Percentiles rank a stretch among this genome's conserved stretches.
phyloP scores from a whole-genome alignment of 2,888 invertebrate species.

The Dynastes hyllus region DNA sequence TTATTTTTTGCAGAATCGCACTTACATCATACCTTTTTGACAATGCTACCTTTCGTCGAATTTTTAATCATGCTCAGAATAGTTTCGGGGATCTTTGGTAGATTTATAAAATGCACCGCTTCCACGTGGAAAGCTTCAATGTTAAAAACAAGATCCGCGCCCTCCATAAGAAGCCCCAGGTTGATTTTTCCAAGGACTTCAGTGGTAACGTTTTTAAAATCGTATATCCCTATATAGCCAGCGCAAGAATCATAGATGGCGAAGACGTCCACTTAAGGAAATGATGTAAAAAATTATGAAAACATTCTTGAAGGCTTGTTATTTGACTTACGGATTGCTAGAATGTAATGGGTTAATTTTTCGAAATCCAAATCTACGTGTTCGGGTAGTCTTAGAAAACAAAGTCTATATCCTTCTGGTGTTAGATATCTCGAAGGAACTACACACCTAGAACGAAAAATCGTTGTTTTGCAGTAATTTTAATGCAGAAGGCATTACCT shows the following conservation, averaged over 20 bases:
- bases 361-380: neutral
- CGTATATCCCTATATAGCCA: slow-evolving; percentile 75
- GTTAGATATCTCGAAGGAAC: neutral
- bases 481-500: neutral
- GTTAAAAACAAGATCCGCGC: neutral
- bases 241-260: slow-evolving; percentile 55
- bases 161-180: neutral
- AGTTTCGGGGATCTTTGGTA: neutral
- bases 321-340: neutral
- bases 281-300: too few species aligned
- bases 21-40: neutral
- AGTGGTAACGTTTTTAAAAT: slow-evolving; percentile 3
- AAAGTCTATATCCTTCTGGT: neutral
- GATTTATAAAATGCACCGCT: neutral
- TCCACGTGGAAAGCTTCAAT: neutral
- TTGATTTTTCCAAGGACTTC: slow-evolving; percentile 6
- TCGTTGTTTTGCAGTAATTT: neutral
- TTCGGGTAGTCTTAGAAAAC: neutral
- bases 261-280: too few species aligned
- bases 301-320: too few species aligned
- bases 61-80: neutral
- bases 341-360: neutral
- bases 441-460: neutral
- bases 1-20: too few species aligned
- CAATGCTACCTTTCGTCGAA: neutral